phyloP scores from a whole-genome alignment of 2,888 invertebrate species.

The Silvanus unidentatus region DNA sequence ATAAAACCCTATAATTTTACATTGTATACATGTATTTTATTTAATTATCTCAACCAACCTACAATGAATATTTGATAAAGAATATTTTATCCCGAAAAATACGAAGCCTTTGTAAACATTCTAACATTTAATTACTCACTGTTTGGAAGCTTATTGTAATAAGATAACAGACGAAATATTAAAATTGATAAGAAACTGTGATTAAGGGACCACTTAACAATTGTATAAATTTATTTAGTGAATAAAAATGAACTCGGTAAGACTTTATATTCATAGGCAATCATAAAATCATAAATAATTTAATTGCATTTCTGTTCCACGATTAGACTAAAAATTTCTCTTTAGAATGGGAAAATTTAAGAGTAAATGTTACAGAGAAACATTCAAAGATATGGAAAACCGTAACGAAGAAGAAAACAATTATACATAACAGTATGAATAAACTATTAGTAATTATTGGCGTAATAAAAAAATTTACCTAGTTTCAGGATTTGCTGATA shows the following conservation, averaged over 20 bases:
- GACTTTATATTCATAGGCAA: too few species aligned
- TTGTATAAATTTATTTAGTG: neutral
- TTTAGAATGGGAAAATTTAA: constrained; percentile 24
- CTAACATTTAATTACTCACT: too few species aligned
- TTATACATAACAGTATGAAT: constrained; percentile 26
- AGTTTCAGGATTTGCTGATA: constrained; percentile 64
- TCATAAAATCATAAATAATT: neutral
- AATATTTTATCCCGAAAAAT: too few species aligned
- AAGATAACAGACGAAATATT: too few species aligned
- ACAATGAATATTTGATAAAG: too few species aligned
- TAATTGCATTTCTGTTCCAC: neutral
- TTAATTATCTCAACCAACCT: too few species aligned
- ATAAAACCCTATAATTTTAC: too few species aligned
- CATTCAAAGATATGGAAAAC: constrained; percentile 17
- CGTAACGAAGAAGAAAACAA: constrained; percentile 17
- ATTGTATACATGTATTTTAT: too few species aligned
- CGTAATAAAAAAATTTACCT: constrained; percentile 19
- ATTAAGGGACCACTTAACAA: neutral
- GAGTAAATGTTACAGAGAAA: constrained; percentile 17
- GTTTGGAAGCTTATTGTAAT: too few species aligned
- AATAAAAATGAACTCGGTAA: neutral
- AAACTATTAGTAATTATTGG: constrained; percentile 1
- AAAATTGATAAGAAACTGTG: too few species aligned
- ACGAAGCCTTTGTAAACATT: too few species aligned
- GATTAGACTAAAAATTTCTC: constrained; percentile 12